Evolutionary conservation across 2,797 vertebrate species (phyloP), one percentile per base, ranked within the genome.

Genomic region (Oreonectes daqikongensis): DNA sequence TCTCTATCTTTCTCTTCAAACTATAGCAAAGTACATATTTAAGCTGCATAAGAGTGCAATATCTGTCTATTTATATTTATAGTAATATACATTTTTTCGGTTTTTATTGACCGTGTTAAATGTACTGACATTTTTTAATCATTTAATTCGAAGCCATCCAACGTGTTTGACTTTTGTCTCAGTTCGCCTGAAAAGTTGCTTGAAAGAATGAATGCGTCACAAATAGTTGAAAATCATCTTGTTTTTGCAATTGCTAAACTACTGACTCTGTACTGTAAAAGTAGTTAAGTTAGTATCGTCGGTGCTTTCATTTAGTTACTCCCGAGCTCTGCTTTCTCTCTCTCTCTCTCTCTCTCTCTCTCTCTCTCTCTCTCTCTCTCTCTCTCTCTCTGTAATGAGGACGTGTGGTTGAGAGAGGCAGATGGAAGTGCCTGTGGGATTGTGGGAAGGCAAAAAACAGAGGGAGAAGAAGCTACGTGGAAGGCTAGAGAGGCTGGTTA

Each of bases 391-490:
- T 85, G 85, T 90, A 91, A 90, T 90, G 88, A 90, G 88, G 85
- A 79, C 83, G 72, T 84, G 60, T 53, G 67, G 57, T 70, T 63
- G 18, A 77, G 46, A 50, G 79, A 86, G 89, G 85, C 91, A 92
- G 90, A 92, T 92, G 91, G 90, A 90, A 86, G 73, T 40, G 89
- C 91, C 91, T 89, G 79, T 87, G 88, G 91, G 89, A 92, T 86
- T 83, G 83, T 85, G 85, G 86, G 85, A 88, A 88, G 88, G 82
- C 79, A 86, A 74, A 17, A 52, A 52, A 22, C 15, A 17, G 57
- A 68, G 57, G 40, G 65, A 69, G 55, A 89, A 88, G 86, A 82
- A 84, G 81, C 85, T 79, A 72, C 75, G 80, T 80, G 20, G 73
- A 63, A 15, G 38, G 35, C 40, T 52, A 44, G 44, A 63, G 66